A percentile compares a stretch with the other conserved stretches of the same genome.
These are phyloP conservation scores for Echinarachnius parma DNA, from an alignment of 53 echinoderm and acorn worm genomes.

Conservation along the genomic window DNA sequence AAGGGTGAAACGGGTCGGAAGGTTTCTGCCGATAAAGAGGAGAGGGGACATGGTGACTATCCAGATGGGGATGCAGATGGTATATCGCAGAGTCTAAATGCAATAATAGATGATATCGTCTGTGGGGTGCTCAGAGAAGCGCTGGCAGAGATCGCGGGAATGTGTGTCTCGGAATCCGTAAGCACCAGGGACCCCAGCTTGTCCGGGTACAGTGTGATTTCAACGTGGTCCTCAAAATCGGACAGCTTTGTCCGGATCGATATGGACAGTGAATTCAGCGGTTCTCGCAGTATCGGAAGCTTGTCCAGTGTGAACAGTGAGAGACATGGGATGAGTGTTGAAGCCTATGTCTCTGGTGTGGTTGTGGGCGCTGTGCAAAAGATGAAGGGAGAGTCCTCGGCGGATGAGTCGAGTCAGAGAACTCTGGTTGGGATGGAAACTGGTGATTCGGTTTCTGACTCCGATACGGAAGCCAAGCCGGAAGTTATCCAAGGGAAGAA, in stretches of 20 bases:
- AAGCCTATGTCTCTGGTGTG: constrained; percentile 47
- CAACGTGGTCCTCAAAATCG: constrained; percentile 70
- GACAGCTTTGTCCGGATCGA: constrained; percentile 79
- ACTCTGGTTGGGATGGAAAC: constrained; percentile 18
- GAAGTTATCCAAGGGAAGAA: constrained; percentile 34
- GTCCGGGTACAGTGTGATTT: constrained; percentile 86
- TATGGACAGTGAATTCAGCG: constrained; percentile 52
- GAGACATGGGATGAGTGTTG: constrained; percentile 31
- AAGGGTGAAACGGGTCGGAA: too few relatives aligned
- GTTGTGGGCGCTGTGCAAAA: constrained; percentile 57
- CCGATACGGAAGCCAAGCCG: constrained; percentile 27
- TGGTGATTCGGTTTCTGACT: constrained; percentile 9
- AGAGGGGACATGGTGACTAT: background rate
- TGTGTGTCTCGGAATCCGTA: constrained; percentile 40
- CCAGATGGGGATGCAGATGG: constrained; percentile 14
- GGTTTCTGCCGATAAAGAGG: background rate
- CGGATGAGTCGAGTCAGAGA: background rate
- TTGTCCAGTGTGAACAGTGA: constrained; percentile 18
- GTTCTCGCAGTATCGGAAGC: constrained; percentile 26
- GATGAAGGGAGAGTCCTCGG: too few relatives aligned
- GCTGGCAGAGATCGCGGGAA: constrained; percentile 42
- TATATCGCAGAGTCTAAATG: constrained; percentile 22
- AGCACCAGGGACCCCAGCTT: constrained; percentile 39
- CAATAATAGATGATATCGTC: constrained; percentile 49
- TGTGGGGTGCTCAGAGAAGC: constrained; percentile 52